Base-by-base conservation (phyloP, 2,113 vertebrate species). In the Baryphthengus martii region DNA sequence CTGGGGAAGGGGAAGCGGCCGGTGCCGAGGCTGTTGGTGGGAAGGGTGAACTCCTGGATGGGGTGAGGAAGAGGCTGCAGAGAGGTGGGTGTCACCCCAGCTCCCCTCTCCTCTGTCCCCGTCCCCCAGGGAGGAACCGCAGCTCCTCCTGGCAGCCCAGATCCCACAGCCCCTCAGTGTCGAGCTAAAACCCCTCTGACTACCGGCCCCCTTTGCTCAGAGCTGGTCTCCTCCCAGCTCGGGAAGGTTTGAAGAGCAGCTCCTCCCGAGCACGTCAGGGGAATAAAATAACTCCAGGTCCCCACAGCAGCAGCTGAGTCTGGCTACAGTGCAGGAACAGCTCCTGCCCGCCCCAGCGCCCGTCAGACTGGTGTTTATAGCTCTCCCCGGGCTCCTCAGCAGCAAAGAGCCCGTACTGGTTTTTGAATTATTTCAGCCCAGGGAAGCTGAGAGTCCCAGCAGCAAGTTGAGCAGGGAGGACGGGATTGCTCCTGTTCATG, bases 121-220 rank as follows among this genome's bases (percentile, higher is more conserved):
- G 8, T 4, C 13, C 35, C 28, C 33, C 3, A 1, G 5, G 11
- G 33, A 26, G 40, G 11, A 61, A 7, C 14, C 9, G 0, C 7
- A 2, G 33, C 15, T 29, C 33, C 58, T 28, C n/a, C 37, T 3
- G 0, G 24, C 28, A 18, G 5, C 28, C 29, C 26, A 3, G 4
- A 5, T 44, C 47, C 35, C 33, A 2, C 13, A 0, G 13, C 15
- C 11, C 44, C 4, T 6, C 39, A 3, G 13, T 0, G 4, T 5
- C 3, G 35, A 24, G 3, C 68, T 13, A 2, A 56, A 35, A 6
- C 26, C 74, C 28, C 44, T 28, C 21, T 28, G 12, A 5, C 18
- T 12, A 0, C 65, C 42, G 0, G 0, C 2, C 16, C 31, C 1
- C 0, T 7, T 52, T 5, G 0, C 45, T 10, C 40, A 4, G 62